A percentile compares a stretch with the other conserved stretches of the same genome.
Evolutionary conservation across 2,113 vertebrate genomes (phyloP).

Genomic region (Chloroceryle aenea): DNA sequence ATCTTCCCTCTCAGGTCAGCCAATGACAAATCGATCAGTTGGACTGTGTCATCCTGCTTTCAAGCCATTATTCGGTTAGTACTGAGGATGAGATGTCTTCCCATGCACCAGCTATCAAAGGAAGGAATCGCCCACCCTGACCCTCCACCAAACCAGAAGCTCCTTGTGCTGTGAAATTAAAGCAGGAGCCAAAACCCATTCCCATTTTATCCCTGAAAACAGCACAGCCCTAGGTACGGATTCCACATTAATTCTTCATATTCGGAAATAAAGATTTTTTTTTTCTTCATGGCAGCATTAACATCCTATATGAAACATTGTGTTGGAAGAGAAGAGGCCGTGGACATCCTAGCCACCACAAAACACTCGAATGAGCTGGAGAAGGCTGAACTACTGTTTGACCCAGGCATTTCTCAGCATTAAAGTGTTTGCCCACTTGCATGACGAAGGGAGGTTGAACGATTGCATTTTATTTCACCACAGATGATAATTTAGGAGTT

Average conservation of each 20-base stretch:
- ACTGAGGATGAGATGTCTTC: not conserved
- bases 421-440: not conserved
- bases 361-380: not conserved
- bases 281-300: not conserved
- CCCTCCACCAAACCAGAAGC: not conserved
- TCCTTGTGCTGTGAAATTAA: not conserved
- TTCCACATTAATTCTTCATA: not conserved
- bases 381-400: not conserved
- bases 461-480: not conserved
- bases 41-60: conserved; percentile 15
- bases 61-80: conserved; percentile 30
- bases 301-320: not conserved
- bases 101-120: not conserved
- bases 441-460: fast-evolving
- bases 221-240: not conserved
- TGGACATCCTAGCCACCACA: not conserved
- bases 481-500: not conserved
- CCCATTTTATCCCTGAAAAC: not conserved
- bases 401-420: not conserved
- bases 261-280: not conserved
- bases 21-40: conserved; percentile 47
- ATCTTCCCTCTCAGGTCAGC: conserved; percentile 34
- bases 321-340: not conserved
- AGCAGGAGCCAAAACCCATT: not conserved
- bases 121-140: not conserved